Evolutionary conservation across 2,113 vertebrate genomes (phyloP).

Genomic region (Dasypus novemcinctus): DNA sequence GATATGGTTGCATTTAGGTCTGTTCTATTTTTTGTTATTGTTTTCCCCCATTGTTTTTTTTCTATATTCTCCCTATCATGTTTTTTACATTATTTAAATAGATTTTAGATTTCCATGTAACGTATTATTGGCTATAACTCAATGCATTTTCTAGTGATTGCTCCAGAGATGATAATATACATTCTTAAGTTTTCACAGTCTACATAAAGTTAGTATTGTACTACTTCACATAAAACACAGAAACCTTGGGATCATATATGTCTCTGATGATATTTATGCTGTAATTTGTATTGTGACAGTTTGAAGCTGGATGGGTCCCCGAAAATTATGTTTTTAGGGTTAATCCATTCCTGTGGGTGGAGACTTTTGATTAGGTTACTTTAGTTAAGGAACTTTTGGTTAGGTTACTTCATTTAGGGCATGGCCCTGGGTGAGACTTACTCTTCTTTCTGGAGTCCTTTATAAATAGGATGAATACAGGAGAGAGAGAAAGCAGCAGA

Average conservation of each 20-base stretch:
- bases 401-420: too few species aligned
- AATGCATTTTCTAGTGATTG: background rate
- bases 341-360: too few species aligned
- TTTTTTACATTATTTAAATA: background rate
- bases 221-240: background rate
- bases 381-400: too few species aligned
- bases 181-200: background rate
- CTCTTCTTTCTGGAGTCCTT: too few species aligned
- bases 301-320: too few species aligned
- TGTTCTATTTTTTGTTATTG: background rate
- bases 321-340: too few species aligned
- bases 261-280: background rate
- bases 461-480: too few species aligned
- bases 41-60: background rate
- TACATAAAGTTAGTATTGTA: background rate
- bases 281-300: background rate
- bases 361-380: too few species aligned
- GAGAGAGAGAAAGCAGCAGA: too few species aligned
- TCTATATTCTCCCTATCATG: background rate
- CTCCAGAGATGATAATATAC: background rate
- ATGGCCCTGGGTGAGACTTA: too few species aligned
- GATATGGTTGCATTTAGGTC: background rate
- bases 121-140: background rate
- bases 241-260: background rate
- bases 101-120: background rate